Base-by-base conservation (phyloP, 2,113 vertebrate genomes). In the Bos indicus region DNA sequence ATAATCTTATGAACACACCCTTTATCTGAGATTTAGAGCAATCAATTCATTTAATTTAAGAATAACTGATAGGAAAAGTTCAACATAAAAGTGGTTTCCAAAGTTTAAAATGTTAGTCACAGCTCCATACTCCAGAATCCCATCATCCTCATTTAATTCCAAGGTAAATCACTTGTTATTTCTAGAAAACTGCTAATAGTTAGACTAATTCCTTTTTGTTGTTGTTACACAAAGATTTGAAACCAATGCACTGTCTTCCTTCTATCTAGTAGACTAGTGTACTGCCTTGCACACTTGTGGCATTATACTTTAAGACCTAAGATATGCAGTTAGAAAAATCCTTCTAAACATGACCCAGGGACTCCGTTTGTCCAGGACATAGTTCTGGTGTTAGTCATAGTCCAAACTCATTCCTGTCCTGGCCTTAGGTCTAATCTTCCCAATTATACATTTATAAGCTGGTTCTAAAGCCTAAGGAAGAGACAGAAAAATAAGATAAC, bases 11-110 rank as follows among this genome's bases (percentile, higher is more conserved):
- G 60, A 97, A 78, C 26, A 91, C 1, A 64, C 1, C 4, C 52
- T 96, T 96, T 95, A 89, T 82, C 92, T 97, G n/a, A 83, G 40
- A 84, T 78, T 60, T 90, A 92, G 21, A 93, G 13, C 19, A 97
- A 81, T 48, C 77, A 94, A 51, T 94, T 88, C 77, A 82, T 59
- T 96, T 88, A 88, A 62, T 94, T 96, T 95, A 95, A 94, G 57
- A 91, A 85, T 95, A 90, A 85, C 43, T 91, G 21, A 78, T 95
- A 82, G 54, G 59, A 77, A 81, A 90, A 95, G 46, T 93, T 33
- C 46, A 92, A 91, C 67, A 78, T 62, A 94, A 91, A 94, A 93
- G 51, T 85, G 17, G 30, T 88, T 94, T 98, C 40, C 52, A 28
- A 95, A 88, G 8, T 91, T 95, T 82, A 43, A 92, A 88, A 78